Evolutionary conservation across 2,888 invertebrate species (phyloP), one percentile per base, ranked within the genome.

Genomic region (Drosophila buzzatii): DNA sequence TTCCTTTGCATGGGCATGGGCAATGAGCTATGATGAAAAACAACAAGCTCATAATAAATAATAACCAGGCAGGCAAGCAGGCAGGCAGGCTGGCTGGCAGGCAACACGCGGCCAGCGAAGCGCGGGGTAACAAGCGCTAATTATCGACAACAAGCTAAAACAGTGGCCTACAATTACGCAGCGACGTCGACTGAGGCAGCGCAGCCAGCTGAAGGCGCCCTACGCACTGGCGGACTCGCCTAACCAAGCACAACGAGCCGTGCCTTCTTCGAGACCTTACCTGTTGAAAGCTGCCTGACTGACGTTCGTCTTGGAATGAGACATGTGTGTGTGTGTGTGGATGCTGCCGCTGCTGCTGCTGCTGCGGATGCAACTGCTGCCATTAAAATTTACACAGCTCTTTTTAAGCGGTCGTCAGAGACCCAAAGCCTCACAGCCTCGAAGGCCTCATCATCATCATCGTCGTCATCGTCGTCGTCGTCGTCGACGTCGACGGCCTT

Each of bases 91-190:
- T 37, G 70, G 66, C 56, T 52, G 70, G 39, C 47, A 33, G 70
- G 27, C 61, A 60, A 58, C 67, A 59, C 63, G 61, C 37, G 69
- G 70, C 60, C 61, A 45, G 53, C 60, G 86, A 68, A 57, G 73
- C 73, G 82, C 72, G 79, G 85, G 87, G 89, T 87, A 85, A 89
- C 89, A 85, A 85, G 85, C 85, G 85, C 89, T 85, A 85, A 85
- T 85, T 85, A 85, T 85, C 89, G 87, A 89, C 85, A 85, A 85
- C 85, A 85, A 85, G 85, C 89, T 85, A 84, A 89, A 85, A 84
- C 85, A 87, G 82, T 85, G 85, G 87, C 85, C 85, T 89, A 87
- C 85, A 85, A 85, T 85, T 85, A 89, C 89, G 85, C 79, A 78
- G 79, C 71, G 66, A 75, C 75, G 77, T 53, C 72, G 63, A 41